These are phyloP conservation scores for Monopis laevigella DNA, from an alignment of 2,888 invertebrate genomes.

Conservation along the genomic window DNA sequence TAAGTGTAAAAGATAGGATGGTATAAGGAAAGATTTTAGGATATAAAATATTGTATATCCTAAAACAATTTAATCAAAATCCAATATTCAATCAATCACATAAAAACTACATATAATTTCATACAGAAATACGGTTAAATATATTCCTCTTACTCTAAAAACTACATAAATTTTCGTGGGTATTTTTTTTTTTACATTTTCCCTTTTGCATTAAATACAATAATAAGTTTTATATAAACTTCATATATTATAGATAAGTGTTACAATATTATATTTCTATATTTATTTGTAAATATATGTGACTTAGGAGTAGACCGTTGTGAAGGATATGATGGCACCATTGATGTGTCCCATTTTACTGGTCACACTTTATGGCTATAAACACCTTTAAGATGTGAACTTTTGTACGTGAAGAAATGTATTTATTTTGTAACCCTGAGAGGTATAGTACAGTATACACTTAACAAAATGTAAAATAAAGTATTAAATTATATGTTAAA, in stretches of 20 bases:
- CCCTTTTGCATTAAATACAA: background rate
- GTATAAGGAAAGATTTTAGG: constrained; percentile 12
- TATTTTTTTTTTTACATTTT: constrained; percentile 54
- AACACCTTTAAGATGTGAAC: no score
- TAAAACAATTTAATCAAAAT: constrained; percentile 63
- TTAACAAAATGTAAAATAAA: no score
- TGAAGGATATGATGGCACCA: no score
- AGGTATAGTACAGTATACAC: no score
- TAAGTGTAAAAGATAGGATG: no score
- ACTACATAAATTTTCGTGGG: constrained; percentile 57
- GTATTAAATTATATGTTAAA: no score
- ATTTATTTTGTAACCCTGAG: no score
- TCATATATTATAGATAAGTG: constrained; percentile 38
- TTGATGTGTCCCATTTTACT: no score
- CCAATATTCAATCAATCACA: constrained; percentile 60
- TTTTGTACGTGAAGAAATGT: no score
- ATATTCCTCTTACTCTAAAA: constrained; percentile 59
- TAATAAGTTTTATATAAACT: constrained; percentile 40
- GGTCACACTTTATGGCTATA: no score
- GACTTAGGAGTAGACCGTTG: background rate
- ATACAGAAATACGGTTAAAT: constrained; percentile 68
- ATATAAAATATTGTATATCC: constrained; percentile 32
- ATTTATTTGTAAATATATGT: constrained; percentile 38
- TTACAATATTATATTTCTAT: constrained; percentile 31
- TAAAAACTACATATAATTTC: constrained; percentile 68